Evolutionary conservation across 2,797 vertebrate genomes (phyloP).

Genomic region (Eptatretus atami): DNA sequence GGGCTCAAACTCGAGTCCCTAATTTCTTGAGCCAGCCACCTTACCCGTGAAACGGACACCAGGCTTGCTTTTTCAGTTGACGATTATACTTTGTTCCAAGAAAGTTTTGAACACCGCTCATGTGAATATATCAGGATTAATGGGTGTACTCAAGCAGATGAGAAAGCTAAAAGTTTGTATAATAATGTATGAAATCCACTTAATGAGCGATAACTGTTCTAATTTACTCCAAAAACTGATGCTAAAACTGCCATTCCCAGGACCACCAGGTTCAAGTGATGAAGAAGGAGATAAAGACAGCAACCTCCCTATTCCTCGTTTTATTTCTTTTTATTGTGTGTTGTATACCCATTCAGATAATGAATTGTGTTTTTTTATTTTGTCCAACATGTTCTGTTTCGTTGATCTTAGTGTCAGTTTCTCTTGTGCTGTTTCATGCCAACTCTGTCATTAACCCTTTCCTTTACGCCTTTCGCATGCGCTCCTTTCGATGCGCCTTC

Average conservation of each 20-base stretch:
- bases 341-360: slow-evolving; percentile 28
- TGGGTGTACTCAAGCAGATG: too few species aligned
- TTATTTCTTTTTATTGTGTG: slow-evolving; percentile 28
- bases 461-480: slow-evolving; percentile 25
- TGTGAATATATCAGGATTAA: too few species aligned
- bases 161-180: too few species aligned
- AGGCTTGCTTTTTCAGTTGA: too few species aligned
- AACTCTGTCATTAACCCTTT: slow-evolving; percentile 26
- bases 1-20: too few species aligned
- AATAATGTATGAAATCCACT: too few species aligned
- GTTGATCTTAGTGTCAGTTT: slow-evolving; percentile 16
- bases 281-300: slow-evolving; percentile 20
- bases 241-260: neutral
- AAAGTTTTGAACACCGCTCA: too few species aligned
- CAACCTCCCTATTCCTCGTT: slow-evolving; percentile 23
- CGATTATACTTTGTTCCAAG: too few species aligned
- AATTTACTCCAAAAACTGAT: too few species aligned
- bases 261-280: slow-evolving; percentile 1
- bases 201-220: too few species aligned
- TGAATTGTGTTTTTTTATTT: slow-evolving; percentile 28
- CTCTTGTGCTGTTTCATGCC: slow-evolving; percentile 29
- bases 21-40: too few species aligned
- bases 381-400: slow-evolving; percentile 18
- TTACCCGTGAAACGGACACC: too few species aligned
- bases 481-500: slow-evolving; percentile 21